These are phyloP conservation scores for Meteorus cinctellus DNA, from an alignment of 2,888 invertebrate species.

Conservation along the genomic window DNA sequence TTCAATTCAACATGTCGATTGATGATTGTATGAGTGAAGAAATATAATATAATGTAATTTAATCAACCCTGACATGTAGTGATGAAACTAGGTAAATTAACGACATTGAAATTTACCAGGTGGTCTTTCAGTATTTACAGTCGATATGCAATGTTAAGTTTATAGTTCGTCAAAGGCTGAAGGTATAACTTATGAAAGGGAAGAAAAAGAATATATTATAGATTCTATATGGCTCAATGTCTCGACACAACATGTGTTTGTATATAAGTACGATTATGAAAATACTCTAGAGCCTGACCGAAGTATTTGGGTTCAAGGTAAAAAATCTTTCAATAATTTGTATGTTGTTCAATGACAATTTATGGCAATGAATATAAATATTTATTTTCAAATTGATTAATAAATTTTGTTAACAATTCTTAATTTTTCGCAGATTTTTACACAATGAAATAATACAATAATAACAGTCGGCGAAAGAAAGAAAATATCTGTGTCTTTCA, in stretches of 20 bases:
- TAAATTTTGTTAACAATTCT: not conserved
- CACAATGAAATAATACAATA: too few species aligned
- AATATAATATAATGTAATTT: conserved; percentile 18
- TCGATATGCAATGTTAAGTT: conserved; percentile 43
- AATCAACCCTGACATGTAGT: conserved; percentile 32
- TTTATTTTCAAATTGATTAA: not conserved
- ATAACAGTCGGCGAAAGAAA: not conserved
- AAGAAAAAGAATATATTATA: conserved; percentile 3
- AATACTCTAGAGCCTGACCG: conserved; percentile 18
- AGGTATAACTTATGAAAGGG: conserved; percentile 2
- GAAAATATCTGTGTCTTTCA: not conserved
- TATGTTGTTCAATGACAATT: not conserved
- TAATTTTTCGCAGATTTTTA: not conserved
- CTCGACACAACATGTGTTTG: not conserved
- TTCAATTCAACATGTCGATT: not conserved
- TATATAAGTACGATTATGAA: conserved; percentile 22
- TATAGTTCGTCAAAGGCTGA: conserved; percentile 46
- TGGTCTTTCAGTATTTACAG: conserved; percentile 9
- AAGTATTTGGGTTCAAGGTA: conserved; percentile 21
- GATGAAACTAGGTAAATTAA: conserved; percentile 26
- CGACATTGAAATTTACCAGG: conserved; percentile 34
- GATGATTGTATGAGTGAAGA: conserved; percentile 33
- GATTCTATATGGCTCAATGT: conserved; percentile 33
- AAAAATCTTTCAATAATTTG: conserved; percentile 17
- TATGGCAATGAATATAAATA: not conserved